Evolutionary conservation across 2,113 vertebrate species (phyloP).

Genomic region (Callochromis pleurospilus): DNA sequence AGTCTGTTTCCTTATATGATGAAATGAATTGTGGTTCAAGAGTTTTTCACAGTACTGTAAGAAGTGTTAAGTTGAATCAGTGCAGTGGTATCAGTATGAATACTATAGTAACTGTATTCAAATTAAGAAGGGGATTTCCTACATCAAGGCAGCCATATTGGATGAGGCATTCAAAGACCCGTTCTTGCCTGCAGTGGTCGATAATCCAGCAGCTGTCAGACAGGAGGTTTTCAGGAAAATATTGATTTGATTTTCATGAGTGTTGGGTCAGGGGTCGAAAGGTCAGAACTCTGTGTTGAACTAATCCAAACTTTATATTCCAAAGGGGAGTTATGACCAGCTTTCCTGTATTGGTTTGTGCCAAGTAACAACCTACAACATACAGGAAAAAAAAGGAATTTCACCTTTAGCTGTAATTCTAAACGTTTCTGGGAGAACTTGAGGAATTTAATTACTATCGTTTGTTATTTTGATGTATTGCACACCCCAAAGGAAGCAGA

Average conservation of each 20-base stretch:
- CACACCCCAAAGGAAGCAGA: not conserved
- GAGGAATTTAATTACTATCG: not conserved
- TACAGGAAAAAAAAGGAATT: accelerated
- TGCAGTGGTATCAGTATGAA: not conserved
- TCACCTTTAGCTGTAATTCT: not conserved
- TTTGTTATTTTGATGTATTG: not conserved
- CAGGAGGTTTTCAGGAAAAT: not conserved
- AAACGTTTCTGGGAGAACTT: accelerated
- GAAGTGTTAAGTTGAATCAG: not conserved
- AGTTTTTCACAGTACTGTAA: not conserved
- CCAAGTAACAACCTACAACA: not conserved
- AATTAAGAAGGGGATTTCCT: not conserved
- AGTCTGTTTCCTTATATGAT: not conserved
- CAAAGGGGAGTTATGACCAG: not conserved
- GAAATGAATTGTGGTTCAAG: not conserved
- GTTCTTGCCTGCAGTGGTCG: not conserved
- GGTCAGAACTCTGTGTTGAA: not conserved
- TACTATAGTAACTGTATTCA: not conserved
- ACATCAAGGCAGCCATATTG: not conserved
- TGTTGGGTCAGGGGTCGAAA: not conserved
- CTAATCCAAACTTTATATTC: not conserved
- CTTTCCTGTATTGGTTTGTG: not conserved
- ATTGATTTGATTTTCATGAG: not conserved
- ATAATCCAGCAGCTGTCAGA: not conserved
- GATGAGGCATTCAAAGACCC: not conserved